Conservation (phyloP, 1,140 invertebrate species). For the Diachasmimorpha longicaudata region DNA sequence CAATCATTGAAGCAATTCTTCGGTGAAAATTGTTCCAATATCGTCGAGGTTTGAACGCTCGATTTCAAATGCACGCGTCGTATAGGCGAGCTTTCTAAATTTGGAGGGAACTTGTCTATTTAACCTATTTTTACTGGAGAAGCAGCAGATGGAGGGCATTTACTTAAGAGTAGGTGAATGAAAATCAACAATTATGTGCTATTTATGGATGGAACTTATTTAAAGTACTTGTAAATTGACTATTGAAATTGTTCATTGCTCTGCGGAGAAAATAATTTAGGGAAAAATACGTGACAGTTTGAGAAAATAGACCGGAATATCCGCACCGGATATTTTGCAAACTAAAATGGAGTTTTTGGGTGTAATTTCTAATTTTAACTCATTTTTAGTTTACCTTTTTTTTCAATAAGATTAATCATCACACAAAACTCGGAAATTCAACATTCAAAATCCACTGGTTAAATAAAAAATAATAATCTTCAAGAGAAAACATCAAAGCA, state of each 20-base stretch:
- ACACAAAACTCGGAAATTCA: too few species aligned
- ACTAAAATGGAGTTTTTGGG: too few species aligned
- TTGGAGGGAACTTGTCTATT: not conserved
- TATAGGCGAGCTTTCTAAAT: not conserved
- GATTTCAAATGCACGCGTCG: not conserved
- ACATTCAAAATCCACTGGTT: not conserved
- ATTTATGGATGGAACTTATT: not conserved
- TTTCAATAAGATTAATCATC: too few species aligned
- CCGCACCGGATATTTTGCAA: too few species aligned
- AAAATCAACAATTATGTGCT: not conserved
- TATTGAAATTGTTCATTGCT: not conserved
- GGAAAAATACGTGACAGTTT: too few species aligned
- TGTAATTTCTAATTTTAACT: too few species aligned
- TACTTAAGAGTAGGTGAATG: not conserved
- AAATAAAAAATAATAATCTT: not conserved
- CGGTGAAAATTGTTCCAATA: not conserved
- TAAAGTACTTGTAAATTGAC: not conserved
- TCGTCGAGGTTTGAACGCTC: not conserved
- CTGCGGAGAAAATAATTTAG: too few species aligned
- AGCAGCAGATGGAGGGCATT: not conserved
- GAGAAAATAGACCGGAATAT: too few species aligned
- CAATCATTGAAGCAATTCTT: not conserved
- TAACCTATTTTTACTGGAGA: not conserved
- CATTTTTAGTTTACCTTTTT: not conserved
- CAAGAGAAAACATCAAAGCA: conserved; percentile 2